These are phyloP conservation scores for Australoheros scitulus DNA, from an alignment of 2,113 vertebrate genomes.

Conservation along the genomic window DNA sequence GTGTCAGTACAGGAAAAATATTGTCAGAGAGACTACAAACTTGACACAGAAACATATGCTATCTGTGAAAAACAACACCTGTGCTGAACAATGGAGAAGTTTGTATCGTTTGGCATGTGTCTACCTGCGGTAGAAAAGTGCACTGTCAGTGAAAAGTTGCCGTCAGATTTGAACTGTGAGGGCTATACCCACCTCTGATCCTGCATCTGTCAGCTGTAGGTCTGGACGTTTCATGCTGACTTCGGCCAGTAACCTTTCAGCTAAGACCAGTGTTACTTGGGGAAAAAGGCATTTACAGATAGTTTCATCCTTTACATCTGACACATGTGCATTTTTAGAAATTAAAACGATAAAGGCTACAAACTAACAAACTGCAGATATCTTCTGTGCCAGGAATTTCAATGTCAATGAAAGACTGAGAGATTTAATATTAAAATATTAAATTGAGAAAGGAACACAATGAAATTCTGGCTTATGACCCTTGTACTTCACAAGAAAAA, in stretches of 20 bases:
- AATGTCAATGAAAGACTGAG: not conserved
- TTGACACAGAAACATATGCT: not conserved
- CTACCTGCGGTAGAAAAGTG: slow-evolving; percentile 13
- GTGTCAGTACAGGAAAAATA: not conserved
- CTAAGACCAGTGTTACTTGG: not conserved
- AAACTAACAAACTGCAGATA: too few relatives aligned
- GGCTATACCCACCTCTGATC: not conserved
- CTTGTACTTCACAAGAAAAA: not conserved
- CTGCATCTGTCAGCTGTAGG: not conserved
- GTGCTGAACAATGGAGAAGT: slow-evolving; percentile 8
- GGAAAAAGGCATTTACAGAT: not conserved
- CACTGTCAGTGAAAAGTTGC: slow-evolving; percentile 17
- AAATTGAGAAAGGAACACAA: not conserved
- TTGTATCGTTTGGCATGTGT: slow-evolving; percentile 34
- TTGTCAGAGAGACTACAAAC: not conserved
- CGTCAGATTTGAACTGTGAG: slow-evolving; percentile 24
- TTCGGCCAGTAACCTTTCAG: not conserved
- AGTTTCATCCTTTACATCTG: not conserved
- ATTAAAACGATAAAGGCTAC: not conserved
- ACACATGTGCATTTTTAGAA: not conserved
- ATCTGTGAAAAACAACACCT: not conserved
- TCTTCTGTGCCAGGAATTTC: not conserved
- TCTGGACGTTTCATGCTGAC: slow-evolving; percentile 2
- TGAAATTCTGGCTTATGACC: not conserved
- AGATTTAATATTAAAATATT: not conserved